Evolutionary conservation across 2,888 invertebrate species (phyloP).

Genomic region (Cancer borealis): DNA sequence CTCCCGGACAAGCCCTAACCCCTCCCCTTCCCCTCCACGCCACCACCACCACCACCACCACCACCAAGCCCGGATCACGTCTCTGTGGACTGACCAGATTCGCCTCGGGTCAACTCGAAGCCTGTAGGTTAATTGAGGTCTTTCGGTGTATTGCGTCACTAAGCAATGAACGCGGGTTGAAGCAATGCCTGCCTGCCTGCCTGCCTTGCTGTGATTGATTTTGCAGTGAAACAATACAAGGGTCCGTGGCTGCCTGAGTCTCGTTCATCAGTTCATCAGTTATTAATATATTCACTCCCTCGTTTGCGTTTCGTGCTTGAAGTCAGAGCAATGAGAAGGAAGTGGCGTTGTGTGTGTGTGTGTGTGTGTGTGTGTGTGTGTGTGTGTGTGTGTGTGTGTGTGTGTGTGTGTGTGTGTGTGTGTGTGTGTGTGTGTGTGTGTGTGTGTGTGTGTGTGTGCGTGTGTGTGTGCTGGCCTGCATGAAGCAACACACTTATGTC

Average conservation of each 20-base stretch:
- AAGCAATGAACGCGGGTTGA: not conserved
- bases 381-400: no score
- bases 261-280: not conserved
- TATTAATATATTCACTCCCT: not conserved
- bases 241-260: not conserved
- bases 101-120: not conserved
- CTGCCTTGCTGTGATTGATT: not conserved
- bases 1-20: not conserved
- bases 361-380: no score
- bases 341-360: no score
- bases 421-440: no score
- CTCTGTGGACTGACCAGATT: not conserved
- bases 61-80: not conserved
- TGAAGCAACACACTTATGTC: no score
- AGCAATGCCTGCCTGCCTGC: not conserved
- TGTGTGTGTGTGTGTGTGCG: no score
- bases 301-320: no score
- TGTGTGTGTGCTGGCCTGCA: no score
- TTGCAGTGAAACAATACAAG: not conserved
- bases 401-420: no score
- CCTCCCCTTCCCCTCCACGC: not conserved
- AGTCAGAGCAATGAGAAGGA: no score
- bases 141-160: not conserved
- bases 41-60: no score
- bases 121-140: slow-evolving; percentile 22